Conservation (phyloP, 2,797 vertebrate species). For the Thalassophryne amazonica region DNA sequence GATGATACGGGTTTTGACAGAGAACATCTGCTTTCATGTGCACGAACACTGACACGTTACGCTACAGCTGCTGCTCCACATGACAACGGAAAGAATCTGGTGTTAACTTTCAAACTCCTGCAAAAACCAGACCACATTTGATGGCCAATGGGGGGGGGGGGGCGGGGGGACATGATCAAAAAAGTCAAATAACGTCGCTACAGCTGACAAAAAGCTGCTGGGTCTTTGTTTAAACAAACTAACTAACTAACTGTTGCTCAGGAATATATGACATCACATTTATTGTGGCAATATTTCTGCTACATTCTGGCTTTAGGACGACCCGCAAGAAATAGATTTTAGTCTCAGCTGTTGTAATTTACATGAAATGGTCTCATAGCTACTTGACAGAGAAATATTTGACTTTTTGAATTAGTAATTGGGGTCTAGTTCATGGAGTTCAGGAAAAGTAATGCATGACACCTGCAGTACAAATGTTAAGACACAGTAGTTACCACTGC, state of each 20-base stretch:
- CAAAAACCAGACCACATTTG: conserved; percentile 3
- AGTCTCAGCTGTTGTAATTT: not conserved
- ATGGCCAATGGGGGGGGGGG: conserved; percentile 13
- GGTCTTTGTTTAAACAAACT: conserved; percentile 19
- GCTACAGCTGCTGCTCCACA: conserved; percentile 2
- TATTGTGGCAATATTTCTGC: conserved; percentile 28
- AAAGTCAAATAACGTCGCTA: conserved; percentile 27
- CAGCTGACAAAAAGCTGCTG: conserved; percentile 46
- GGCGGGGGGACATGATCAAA: conserved; percentile 3
- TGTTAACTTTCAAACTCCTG: not conserved
- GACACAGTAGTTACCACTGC: conserved; percentile 11
- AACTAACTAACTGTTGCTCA: conserved; percentile 11
- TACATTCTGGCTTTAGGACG: conserved; percentile 39
- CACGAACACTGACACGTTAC: not conserved
- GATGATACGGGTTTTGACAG: not conserved
- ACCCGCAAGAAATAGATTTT: not conserved
- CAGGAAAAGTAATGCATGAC: conserved; percentile 2
- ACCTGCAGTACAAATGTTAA: conserved; percentile 1
- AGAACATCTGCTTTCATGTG: conserved; percentile 5
- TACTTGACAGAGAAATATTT: too few species aligned
- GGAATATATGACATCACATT: not conserved
- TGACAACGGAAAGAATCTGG: not conserved
- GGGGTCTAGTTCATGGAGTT: not conserved
- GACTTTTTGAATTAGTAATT: not conserved
- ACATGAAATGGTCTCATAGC: not conserved